Evolutionary conservation across 2,113 vertebrate genomes (phyloP).

Genomic region (Otis tarda): DNA sequence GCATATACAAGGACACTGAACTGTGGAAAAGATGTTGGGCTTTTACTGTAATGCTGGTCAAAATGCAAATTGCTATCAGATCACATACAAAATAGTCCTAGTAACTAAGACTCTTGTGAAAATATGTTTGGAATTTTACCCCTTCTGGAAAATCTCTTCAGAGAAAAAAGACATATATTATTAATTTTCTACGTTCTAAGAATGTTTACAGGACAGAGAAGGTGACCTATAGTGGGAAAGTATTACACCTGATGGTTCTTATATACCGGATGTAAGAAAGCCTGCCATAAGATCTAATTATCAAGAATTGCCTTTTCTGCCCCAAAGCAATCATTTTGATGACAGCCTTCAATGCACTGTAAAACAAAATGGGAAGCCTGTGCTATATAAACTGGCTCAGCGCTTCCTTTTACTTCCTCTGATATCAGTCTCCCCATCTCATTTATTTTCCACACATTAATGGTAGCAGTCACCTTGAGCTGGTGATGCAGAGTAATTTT

Average conservation of each 20-base stretch:
- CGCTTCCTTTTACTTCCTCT: conserved; percentile 73
- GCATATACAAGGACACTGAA: not conserved
- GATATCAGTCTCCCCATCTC: conserved; percentile 76
- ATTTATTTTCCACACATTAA: conserved; percentile 86
- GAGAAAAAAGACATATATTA: not conserved
- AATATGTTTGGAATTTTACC: not conserved
- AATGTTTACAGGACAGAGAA: conserved; percentile 50
- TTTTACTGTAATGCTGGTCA: not conserved
- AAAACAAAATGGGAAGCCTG: conserved; percentile 79
- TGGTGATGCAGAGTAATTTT: conserved; percentile 85
- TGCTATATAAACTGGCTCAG: conserved; percentile 75
- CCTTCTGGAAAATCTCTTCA: conserved; percentile 22
- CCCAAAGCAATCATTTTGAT: conserved; percentile 82
- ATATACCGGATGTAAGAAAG: conserved; percentile 67
- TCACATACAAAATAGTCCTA: not conserved
- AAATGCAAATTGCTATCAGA: conserved; percentile 15
- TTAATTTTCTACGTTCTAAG: conserved; percentile 2
- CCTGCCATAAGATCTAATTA: conserved; percentile 81
- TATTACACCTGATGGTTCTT: conserved; percentile 58
- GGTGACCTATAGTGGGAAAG: conserved; percentile 14
- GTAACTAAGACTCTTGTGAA: not conserved
- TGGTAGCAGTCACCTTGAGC: conserved; percentile 88
- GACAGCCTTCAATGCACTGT: conserved; percentile 79
- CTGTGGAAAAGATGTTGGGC: not conserved
- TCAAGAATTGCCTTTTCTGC: conserved; percentile 81